phyloP scores from a whole-genome alignment of 2,113 vertebrate genomes.

The Pipra filicauda region DNA sequence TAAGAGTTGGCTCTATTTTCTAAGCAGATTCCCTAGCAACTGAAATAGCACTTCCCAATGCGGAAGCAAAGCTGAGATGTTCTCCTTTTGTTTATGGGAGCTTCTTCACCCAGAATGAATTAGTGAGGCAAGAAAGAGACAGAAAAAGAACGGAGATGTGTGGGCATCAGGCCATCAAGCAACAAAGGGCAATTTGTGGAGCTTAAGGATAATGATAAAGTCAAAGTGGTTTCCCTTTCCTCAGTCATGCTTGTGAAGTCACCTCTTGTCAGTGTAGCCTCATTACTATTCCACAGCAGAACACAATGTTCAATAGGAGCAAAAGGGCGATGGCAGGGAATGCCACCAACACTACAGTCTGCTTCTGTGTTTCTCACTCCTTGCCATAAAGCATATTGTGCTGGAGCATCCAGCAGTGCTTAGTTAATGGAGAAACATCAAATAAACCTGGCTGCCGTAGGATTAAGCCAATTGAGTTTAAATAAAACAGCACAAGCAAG shows the following conservation, averaged over 20 bases:
- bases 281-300: background rate
- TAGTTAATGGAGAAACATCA: background rate
- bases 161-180: background rate
- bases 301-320: background rate
- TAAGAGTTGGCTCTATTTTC: background rate
- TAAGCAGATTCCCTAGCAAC: constrained; percentile 10
- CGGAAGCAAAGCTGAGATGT: background rate
- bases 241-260: background rate
- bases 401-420: background rate
- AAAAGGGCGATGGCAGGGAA: background rate
- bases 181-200: background rate
- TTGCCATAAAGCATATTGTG: background rate
- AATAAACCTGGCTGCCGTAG: background rate
- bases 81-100: background rate
- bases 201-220: background rate
- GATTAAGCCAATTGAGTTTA: background rate
- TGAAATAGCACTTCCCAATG: background rate
- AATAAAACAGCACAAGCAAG: background rate
- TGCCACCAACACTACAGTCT: background rate
- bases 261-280: background rate
- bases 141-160: background rate
- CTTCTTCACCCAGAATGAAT: background rate
- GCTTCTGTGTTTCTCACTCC: background rate
- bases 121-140: background rate
- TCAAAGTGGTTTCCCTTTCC: background rate